These are phyloP conservation scores for Potamilus streckersoni DNA, from an alignment of 1,140 invertebrate genomes.

Conservation along the genomic window DNA sequence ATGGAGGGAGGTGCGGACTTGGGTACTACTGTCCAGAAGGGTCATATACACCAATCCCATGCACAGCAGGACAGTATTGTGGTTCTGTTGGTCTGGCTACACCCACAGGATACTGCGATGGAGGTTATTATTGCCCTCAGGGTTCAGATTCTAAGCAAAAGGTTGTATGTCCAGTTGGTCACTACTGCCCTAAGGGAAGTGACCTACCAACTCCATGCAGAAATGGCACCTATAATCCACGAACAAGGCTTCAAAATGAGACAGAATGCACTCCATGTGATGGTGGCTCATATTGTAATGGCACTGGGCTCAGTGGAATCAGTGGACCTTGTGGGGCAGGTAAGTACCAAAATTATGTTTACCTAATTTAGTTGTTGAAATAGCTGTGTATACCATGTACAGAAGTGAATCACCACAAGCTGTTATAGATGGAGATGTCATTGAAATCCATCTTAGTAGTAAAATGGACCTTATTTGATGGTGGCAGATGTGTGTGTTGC, in stretches of 20 bases:
- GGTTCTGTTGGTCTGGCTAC: constrained; percentile 42
- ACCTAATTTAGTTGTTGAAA: too few relatives aligned
- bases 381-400: too few relatives aligned
- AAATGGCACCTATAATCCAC: constrained; percentile 58
- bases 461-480: too few relatives aligned
- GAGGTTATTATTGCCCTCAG: constrained; percentile 60
- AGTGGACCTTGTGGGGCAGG: constrained; percentile 54
- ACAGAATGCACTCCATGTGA: constrained; percentile 57
- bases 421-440: too few relatives aligned
- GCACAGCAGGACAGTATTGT: constrained; percentile 62
- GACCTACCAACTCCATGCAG: constrained; percentile 54
- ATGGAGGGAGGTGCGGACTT: constrained; percentile 57
- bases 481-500: too few relatives aligned
- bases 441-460: too few relatives aligned
- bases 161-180: constrained; percentile 55
- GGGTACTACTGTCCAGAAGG: constrained; percentile 61
- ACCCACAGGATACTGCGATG: constrained; percentile 52
- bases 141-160: constrained; percentile 44
- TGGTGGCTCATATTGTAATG: constrained; percentile 62
- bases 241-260: constrained; percentile 33
- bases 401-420: too few relatives aligned
- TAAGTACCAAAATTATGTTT: constrained; percentile 12
- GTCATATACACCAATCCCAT: constrained; percentile 43
- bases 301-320: constrained; percentile 51
- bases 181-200: constrained; percentile 57